Evolutionary conservation across 2,113 vertebrate species (phyloP).

Genomic region (Sceloporus tristichus): DNA sequence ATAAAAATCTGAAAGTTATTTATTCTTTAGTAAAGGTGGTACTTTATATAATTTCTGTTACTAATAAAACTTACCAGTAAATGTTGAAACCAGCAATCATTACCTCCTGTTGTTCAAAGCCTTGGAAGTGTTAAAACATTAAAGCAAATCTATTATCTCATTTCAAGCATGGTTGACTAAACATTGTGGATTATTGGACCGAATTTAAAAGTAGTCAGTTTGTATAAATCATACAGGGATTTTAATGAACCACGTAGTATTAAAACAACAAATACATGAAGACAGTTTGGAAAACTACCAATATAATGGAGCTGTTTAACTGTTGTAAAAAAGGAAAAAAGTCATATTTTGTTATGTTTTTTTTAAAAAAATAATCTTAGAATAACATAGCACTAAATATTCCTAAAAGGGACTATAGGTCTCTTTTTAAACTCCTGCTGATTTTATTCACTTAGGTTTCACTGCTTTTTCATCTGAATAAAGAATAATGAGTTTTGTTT

Average conservation of each 20-base stretch:
- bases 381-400: background rate
- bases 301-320: background rate
- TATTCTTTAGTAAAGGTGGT: background rate
- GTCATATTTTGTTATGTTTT: background rate
- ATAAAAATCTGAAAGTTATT: background rate
- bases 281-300: background rate
- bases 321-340: background rate
- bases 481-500: background rate
- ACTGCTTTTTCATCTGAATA: background rate
- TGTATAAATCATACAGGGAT: background rate
- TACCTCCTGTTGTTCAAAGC: background rate
- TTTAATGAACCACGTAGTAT: background rate
- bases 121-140: constrained; percentile 13
- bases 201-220: background rate
- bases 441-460: too few species aligned
- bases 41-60: background rate
- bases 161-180: constrained; percentile 8
- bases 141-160: constrained; percentile 3
- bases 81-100: background rate
- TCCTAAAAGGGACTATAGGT: background rate
- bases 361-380: background rate
- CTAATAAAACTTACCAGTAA: background rate
- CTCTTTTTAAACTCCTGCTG: too few species aligned
- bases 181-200: background rate
- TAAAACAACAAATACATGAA: background rate